phyloP scores from a whole-genome alignment of 2,888 invertebrate species.

The Vandiemenella viatica region DNA sequence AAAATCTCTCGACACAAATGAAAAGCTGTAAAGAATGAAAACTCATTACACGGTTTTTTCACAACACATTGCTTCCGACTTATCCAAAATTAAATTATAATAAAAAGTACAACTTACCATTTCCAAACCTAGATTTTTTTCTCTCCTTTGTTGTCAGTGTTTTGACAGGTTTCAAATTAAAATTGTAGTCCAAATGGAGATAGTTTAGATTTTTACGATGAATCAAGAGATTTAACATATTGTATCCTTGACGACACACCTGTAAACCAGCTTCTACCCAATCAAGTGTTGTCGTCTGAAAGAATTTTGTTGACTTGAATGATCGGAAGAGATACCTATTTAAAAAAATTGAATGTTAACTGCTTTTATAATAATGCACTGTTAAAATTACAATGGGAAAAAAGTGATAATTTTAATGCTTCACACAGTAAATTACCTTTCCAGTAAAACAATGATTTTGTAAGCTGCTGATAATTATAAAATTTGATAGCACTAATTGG shows the following conservation, averaged over 20 bases:
- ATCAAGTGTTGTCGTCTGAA: constrained; percentile 97
- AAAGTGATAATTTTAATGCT: too few relatives aligned
- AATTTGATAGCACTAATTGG: too few relatives aligned
- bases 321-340: constrained; percentile 85
- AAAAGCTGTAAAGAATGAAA: constrained; percentile 59
- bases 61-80: neutral
- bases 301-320: constrained; percentile 99
- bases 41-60: neutral
- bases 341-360: constrained; percentile 6
- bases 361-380: too few relatives aligned
- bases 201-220: constrained; percentile 99
- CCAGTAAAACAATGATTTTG: too few relatives aligned
- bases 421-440: too few relatives aligned
- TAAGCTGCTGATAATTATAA: too few relatives aligned
- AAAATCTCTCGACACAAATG: constrained; percentile 98
- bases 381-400: too few relatives aligned
- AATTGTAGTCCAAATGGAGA: constrained; percentile 98
- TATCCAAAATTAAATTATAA: neutral
- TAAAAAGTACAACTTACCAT: constrained; percentile 41
- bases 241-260: constrained; percentile 97
- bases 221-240: constrained; percentile 96
- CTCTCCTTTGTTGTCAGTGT: constrained; percentile 98
- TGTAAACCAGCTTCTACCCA: constrained; percentile 99
- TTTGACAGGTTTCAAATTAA: constrained; percentile 98
- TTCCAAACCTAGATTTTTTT: constrained; percentile 94